Evolutionary conservation across 2,113 vertebrate genomes (phyloP).

Genomic region (Sebastes schlegelii): DNA sequence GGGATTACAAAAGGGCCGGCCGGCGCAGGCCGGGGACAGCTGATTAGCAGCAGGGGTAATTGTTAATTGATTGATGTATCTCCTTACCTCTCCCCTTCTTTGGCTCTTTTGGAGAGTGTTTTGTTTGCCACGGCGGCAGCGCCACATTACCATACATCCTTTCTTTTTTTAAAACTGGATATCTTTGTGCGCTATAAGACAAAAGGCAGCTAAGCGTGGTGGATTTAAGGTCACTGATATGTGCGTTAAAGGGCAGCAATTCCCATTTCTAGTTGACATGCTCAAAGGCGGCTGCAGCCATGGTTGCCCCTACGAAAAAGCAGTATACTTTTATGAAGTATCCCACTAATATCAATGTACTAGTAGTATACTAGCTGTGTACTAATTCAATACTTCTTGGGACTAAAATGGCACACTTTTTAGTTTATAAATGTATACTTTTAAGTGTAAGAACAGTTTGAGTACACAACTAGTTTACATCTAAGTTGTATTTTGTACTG

Average conservation of each 20-base stretch:
- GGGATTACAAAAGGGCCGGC: conserved; percentile 82
- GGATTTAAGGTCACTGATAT: conserved; percentile 64
- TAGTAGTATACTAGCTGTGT: too few species aligned
- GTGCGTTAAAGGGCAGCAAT: conserved; percentile 50
- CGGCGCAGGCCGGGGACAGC: conserved; percentile 80
- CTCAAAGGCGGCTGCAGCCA: background rate
- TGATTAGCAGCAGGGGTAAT: conserved; percentile 88
- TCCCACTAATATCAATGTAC: too few species aligned
- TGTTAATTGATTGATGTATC: conserved; percentile 88
- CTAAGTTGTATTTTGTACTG: too few species aligned
- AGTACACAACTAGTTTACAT: too few species aligned
- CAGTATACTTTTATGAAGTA: too few species aligned
- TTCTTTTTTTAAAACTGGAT: conserved; percentile 35
- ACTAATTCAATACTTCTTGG: too few species aligned
- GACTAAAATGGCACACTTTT: too few species aligned
- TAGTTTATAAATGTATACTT: too few species aligned
- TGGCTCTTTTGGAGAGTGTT: conserved; percentile 80
- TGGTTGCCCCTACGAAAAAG: background rate
- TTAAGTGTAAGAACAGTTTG: too few species aligned
- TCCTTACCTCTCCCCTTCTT: conserved; percentile 81
- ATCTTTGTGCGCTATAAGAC: conserved; percentile 69
- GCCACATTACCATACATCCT: conserved; percentile 80
- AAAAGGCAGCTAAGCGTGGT: conserved; percentile 67
- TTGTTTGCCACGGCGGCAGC: conserved; percentile 74
- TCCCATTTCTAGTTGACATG: conserved; percentile 10